These are phyloP conservation scores for Chironomus tepperi DNA, from an alignment of 1,140 invertebrate genomes.

Conservation along the genomic window DNA sequence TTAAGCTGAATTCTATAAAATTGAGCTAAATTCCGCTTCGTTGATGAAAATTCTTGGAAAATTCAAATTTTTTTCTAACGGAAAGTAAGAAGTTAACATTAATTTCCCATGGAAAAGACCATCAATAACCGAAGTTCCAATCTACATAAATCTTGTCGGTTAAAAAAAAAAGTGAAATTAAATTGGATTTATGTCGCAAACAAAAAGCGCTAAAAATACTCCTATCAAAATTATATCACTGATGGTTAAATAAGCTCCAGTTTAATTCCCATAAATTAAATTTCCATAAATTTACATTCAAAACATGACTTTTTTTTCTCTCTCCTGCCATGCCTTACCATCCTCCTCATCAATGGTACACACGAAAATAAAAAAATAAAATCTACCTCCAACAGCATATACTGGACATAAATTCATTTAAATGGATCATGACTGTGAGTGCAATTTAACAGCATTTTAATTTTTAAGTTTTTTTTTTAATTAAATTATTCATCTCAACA, in stretches of 20 bases:
- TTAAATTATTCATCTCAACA: background rate
- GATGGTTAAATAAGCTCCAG: conserved; percentile 2
- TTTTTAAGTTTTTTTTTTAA: background rate
- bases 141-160: no score
- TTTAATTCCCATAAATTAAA: conserved; percentile 4
- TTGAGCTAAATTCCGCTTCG: no score
- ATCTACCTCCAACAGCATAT: background rate
- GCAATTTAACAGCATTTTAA: background rate
- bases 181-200: no score
- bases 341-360: background rate
- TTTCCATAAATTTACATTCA: background rate
- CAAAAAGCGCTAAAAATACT: no score
- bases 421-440: conserved; percentile 12
- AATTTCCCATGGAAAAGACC: no score
- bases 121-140: no score
- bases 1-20: no score
- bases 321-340: background rate
- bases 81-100: no score
- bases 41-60: no score
- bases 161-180: no score
- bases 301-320: background rate
- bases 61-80: no score
- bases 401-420: conserved; percentile 4
- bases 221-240: no score
- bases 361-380: background rate